phyloP scores from a whole-genome alignment of 2,888 invertebrate genomes.

The Clepsis dumicolana region DNA sequence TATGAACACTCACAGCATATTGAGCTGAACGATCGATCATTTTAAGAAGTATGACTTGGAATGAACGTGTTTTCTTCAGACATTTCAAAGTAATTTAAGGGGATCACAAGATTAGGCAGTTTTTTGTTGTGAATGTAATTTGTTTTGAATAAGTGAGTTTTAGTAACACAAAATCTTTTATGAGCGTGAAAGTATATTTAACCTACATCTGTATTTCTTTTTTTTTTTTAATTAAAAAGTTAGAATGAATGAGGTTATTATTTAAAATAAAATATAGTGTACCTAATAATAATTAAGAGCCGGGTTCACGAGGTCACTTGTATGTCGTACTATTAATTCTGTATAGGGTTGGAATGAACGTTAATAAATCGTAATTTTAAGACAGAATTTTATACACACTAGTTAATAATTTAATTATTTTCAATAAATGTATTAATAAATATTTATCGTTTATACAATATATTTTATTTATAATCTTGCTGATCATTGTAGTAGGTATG shows the following conservation, averaged over 20 bases:
- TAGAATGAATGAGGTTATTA: neutral
- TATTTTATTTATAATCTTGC: conserved; percentile 7
- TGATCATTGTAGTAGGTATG: neutral
- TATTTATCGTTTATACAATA: conserved; percentile 40
- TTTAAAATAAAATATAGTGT: neutral
- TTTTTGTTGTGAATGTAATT: conserved; percentile 15
- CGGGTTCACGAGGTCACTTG: neutral
- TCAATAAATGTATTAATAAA: conserved; percentile 41
- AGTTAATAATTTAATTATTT: conserved; percentile 40
- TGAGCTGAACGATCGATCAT: neutral
- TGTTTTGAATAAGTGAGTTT: conserved; percentile 8
- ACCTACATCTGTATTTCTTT: neutral
- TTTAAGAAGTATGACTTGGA: neutral
- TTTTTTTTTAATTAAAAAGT: neutral
- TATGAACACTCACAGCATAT: neutral
- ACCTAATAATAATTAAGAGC: neutral
- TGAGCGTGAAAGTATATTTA: neutral
- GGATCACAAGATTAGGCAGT: conserved; percentile 20
- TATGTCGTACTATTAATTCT: conserved; percentile 7
- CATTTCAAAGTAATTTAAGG: conserved; percentile 1
- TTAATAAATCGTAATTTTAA: conserved; percentile 33
- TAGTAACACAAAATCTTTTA: neutral
- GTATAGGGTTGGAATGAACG: conserved; percentile 34
- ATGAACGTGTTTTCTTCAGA: conserved; percentile 10
- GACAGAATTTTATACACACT: conserved; percentile 40